Evolutionary conservation across 2,113 vertebrate species (phyloP).

Genomic region (Baryphthengus martii): DNA sequence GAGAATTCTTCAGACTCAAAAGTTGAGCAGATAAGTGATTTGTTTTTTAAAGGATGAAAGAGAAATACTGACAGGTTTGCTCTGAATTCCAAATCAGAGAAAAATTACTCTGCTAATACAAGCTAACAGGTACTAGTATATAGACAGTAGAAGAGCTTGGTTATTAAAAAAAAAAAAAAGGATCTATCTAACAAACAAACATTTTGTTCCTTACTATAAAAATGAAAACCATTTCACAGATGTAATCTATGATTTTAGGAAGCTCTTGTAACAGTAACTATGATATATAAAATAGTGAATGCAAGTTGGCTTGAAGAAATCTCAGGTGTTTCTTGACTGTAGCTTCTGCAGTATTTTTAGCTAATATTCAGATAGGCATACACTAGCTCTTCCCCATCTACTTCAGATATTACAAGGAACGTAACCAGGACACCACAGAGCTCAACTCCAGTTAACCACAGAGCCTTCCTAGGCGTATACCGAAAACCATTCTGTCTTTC

Average conservation of each 20-base stretch:
- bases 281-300: background rate
- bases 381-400: background rate
- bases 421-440: constrained; percentile 10
- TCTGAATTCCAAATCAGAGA: background rate
- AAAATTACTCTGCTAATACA: background rate
- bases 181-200: background rate
- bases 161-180: too few species aligned
- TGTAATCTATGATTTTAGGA: background rate
- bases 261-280: background rate
- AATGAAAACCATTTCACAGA: background rate
- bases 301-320: background rate
- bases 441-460: constrained; percentile 19
- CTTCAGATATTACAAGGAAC: constrained; percentile 32
- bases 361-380: background rate
- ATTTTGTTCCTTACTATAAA: background rate
- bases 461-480: background rate
- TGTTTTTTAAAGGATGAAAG: background rate
- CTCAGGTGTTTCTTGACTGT: background rate
- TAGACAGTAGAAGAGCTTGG: background rate
- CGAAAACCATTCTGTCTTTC: background rate
- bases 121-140: background rate
- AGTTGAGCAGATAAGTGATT: background rate
- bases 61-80: background rate
- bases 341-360: background rate
- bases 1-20: background rate